Conservation (phyloP, 2,888 invertebrate genomes). For the Empis stercorea region DNA sequence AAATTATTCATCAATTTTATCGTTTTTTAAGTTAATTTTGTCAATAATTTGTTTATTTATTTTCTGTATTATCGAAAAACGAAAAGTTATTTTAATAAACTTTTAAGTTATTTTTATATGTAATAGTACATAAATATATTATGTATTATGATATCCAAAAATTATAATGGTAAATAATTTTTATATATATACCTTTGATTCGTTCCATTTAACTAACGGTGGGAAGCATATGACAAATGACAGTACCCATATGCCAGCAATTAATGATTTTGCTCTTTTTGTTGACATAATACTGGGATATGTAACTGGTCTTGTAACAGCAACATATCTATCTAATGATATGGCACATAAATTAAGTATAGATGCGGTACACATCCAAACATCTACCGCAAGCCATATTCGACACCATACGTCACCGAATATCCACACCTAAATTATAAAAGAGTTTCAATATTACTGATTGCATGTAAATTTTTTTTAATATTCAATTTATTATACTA, state of each 20-base stretch:
- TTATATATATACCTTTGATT: slow-evolving; percentile 45
- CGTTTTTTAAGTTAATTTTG: too few species aligned
- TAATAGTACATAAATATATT: too few species aligned
- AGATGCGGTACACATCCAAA: slow-evolving; percentile 97
- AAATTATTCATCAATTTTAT: too few species aligned
- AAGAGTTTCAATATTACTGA: too few species aligned
- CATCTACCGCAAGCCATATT: slow-evolving; percentile 93
- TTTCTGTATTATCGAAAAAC: too few species aligned
- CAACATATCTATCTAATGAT: slow-evolving; percentile 88
- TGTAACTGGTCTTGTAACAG: slow-evolving; percentile 89
- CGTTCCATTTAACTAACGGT: slow-evolving; percentile 89
- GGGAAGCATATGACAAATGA: slow-evolving; percentile 96
- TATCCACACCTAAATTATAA: slow-evolving; percentile 69
- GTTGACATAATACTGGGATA: slow-evolving; percentile 88
- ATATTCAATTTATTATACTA: neutral
- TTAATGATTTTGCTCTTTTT: slow-evolving; percentile 70
- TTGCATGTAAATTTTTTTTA: neutral
- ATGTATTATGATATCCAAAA: too few species aligned
- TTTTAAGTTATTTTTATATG: too few species aligned
- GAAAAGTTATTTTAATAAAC: too few species aligned
- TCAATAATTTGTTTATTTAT: too few species aligned
- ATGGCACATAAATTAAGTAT: slow-evolving; percentile 94
- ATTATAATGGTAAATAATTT: too few species aligned
- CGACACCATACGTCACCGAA: slow-evolving; percentile 95
- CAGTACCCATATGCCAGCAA: slow-evolving; percentile 87